Percentiles rank a stretch among this genome's conserved stretches.
These are phyloP conservation scores for Heliconius ismenius DNA, from an alignment of 2,888 invertebrate species.

Conservation along the genomic window DNA sequence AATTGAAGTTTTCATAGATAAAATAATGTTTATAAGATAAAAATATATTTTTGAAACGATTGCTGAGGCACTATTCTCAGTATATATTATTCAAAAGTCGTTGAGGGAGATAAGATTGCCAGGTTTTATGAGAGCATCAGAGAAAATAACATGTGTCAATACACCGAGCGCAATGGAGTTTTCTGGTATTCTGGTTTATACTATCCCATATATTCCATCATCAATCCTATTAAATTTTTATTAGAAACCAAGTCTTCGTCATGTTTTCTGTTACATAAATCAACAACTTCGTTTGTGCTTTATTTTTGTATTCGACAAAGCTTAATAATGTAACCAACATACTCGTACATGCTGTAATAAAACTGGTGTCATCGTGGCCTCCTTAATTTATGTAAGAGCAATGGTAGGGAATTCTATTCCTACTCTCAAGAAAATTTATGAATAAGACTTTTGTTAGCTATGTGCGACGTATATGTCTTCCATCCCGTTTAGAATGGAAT, in stretches of 20 bases:
- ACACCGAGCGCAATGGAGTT: constrained; percentile 60
- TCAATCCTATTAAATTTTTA: constrained; percentile 64
- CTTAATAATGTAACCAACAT: neutral
- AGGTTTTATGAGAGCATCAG: constrained; percentile 66
- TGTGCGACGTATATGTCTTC: too few relatives aligned
- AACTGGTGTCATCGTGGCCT: neutral
- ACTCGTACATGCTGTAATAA: neutral
- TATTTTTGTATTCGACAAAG: constrained; percentile 38
- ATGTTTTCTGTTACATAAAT: constrained; percentile 43
- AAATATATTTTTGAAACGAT: constrained; percentile 35
- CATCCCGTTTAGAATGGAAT: neutral
- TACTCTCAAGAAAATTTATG: neutral
- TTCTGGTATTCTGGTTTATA: constrained; percentile 61
- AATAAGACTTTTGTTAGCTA: too few relatives aligned
- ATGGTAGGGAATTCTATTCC: neutral
- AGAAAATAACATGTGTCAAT: constrained; percentile 72
- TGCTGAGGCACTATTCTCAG: constrained; percentile 47
- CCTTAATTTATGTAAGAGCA: neutral
- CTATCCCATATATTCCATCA: constrained; percentile 54
- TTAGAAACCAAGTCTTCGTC: constrained; percentile 52
- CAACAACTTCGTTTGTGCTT: constrained; percentile 45
- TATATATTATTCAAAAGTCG: constrained; percentile 62
- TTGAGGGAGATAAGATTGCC: constrained; percentile 63
- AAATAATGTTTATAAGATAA: constrained; percentile 32
- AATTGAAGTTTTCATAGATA: constrained; percentile 23